Evolutionary conservation across 2,797 vertebrate species (phyloP).

Genomic region (Pipistrellus pygmaeus): DNA sequence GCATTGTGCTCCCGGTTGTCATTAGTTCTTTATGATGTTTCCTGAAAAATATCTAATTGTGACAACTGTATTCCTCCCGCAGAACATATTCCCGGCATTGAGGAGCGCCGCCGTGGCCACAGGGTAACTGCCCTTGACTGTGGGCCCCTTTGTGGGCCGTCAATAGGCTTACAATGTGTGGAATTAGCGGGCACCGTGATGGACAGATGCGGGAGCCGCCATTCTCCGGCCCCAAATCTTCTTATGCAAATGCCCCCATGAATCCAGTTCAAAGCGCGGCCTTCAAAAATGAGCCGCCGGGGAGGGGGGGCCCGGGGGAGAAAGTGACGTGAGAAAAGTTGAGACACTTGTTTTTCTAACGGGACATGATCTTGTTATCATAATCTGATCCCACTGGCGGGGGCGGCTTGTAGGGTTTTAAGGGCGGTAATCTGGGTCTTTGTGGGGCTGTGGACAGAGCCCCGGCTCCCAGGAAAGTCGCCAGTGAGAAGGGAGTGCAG

Average conservation of each 20-base stretch:
- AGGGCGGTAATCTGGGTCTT: conserved; percentile 97
- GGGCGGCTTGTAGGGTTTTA: conserved; percentile 94
- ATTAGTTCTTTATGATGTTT: conserved; percentile 88
- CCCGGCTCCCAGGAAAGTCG: conserved; percentile 92
- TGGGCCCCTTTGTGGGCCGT: conserved; percentile 96
- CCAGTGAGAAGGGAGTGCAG: conserved; percentile 91
- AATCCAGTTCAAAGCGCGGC: conserved; percentile 98
- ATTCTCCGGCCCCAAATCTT: conserved; percentile 98
- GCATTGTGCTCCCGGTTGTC: conserved; percentile 86
- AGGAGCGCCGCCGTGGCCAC: conserved; percentile 96
- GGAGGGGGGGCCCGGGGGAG: conserved; percentile 77
- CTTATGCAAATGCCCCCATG: conserved; percentile 99
- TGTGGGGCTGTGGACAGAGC: conserved; percentile 96
- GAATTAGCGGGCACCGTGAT: conserved; percentile 99
- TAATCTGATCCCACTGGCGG: conserved; percentile 95
- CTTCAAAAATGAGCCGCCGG: conserved; percentile 94
- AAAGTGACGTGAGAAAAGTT: conserved; percentile 99
- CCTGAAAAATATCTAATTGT: conserved; percentile 99
- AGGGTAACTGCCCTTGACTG: conserved; percentile 98
- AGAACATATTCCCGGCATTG: conserved; percentile 94
- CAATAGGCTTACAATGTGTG: conserved; percentile 99
- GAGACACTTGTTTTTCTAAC: conserved; percentile 98
- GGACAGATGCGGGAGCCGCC: conserved; percentile 95
- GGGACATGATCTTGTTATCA: conserved; percentile 99
- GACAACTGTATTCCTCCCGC: conserved; percentile 96